Conservation (phyloP, 2,888 invertebrate species). For the Tuta absoluta region DNA sequence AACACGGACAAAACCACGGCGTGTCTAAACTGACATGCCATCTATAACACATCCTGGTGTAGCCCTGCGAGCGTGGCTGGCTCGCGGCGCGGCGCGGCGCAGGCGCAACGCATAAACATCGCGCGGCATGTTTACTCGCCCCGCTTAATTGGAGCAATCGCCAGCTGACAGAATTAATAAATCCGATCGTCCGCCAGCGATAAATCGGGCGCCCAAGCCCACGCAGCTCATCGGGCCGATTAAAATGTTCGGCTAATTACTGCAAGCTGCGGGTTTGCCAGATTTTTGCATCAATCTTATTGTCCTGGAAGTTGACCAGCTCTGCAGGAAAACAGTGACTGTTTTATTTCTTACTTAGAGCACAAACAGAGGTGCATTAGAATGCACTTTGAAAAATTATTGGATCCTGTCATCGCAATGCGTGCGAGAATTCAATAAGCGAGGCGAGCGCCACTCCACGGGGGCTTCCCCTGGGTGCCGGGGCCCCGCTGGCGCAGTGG, state of each 20-base stretch:
- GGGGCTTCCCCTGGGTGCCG: slow-evolving; percentile 66
- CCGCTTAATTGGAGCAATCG: slow-evolving; percentile 76
- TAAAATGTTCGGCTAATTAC: slow-evolving; percentile 26
- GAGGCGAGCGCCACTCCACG: slow-evolving; percentile 49
- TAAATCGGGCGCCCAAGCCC: slow-evolving; percentile 65
- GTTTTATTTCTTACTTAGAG: too few species aligned
- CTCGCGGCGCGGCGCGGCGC: slow-evolving; percentile 32
- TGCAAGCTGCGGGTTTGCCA: slow-evolving; percentile 9
- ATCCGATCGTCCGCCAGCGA: slow-evolving; percentile 62
- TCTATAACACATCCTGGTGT: not conserved
- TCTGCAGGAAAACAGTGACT: not conserved
- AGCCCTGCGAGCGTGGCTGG: not conserved
- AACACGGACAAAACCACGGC: too few species aligned
- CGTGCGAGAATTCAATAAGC: slow-evolving; percentile 74
- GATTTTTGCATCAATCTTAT: slow-evolving; percentile 1
- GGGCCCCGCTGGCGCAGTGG: slow-evolving; percentile 43
- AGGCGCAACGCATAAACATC: slow-evolving; percentile 58
- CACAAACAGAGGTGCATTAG: not conserved
- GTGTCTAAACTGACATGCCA: too few species aligned
- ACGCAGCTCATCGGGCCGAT: slow-evolving; percentile 37
- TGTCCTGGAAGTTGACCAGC: not conserved
- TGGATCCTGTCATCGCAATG: slow-evolving; percentile 50
- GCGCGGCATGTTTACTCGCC: slow-evolving; percentile 67
- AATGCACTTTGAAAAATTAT: slow-evolving; percentile 48
- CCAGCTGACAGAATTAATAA: slow-evolving; percentile 72